A percentile compares a stretch with the other conserved stretches of the same genome.
Conservation (phyloP, 2,888 invertebrate species). For the Chalcosyrphus nemorum region DNA sequence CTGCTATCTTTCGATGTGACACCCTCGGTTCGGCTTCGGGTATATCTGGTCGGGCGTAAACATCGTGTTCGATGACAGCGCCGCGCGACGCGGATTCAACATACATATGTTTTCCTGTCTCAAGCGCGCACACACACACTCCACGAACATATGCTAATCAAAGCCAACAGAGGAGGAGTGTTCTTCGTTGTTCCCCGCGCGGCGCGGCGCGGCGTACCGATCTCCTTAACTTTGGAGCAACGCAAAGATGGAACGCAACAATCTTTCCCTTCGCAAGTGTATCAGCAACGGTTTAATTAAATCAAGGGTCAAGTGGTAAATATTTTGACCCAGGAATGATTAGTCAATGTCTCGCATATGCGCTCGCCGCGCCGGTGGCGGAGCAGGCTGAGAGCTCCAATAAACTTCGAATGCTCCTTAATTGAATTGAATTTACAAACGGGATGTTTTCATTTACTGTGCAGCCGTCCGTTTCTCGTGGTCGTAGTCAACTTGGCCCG, state of each 20-base stretch:
- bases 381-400: conserved; percentile 68
- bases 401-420: conserved; percentile 69
- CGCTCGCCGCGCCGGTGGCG: conserved; percentile 13
- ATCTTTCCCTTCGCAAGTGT: conserved; percentile 67
- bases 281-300: conserved; percentile 81
- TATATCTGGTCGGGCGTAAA: conserved; percentile 65
- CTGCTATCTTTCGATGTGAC: conserved; percentile 71
- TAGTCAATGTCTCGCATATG: conserved; percentile 75
- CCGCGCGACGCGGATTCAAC: conserved; percentile 37
- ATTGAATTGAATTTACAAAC: conserved; percentile 71
- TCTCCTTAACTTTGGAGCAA: conserved; percentile 17
- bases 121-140: conserved; percentile 46
- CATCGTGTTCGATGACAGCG: conserved; percentile 51
- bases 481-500: conserved; percentile 32
- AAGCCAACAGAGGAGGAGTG: conserved; percentile 33
- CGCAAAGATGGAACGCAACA: conserved; percentile 19
- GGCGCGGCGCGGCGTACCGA: too few species aligned
- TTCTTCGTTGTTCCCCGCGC: not conserved
- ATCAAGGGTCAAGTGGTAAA: conserved; percentile 83
- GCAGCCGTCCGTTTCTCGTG: conserved; percentile 28
- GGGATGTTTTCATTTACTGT: conserved; percentile 69
- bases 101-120: conserved; percentile 58
- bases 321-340: conserved; percentile 83
- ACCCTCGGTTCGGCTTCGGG: conserved; percentile 55
- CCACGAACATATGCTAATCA: conserved; percentile 59